phyloP scores from a whole-genome alignment of 1,140 invertebrate species.

The Bemisia tabaci region DNA sequence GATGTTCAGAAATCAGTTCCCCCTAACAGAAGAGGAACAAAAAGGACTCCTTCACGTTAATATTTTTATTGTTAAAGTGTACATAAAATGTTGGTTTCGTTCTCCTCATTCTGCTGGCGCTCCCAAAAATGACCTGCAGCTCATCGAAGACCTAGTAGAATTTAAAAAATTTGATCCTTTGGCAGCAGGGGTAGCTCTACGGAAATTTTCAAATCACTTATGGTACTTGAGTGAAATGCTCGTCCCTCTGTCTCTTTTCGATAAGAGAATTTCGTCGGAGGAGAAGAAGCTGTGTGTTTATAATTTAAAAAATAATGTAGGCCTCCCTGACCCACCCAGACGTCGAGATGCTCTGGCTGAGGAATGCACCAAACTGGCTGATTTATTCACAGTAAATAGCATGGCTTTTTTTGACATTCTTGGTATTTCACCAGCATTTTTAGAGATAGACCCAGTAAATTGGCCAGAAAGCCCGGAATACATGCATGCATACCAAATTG shows the following conservation, averaged over 20 bases:
- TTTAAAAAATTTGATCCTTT: constrained; percentile 14
- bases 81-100: constrained; percentile 14
- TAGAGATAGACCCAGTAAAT: neutral
- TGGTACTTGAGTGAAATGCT: constrained; percentile 26
- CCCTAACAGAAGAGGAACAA: constrained; percentile 8
- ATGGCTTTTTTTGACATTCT: neutral
- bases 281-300: neutral
- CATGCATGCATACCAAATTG: neutral
- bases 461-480: neutral
- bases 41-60: constrained; percentile 10
- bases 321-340: neutral
- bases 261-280: constrained; percentile 19
- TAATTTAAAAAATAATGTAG: neutral
- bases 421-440: neutral
- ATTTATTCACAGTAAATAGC: neutral
- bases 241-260: constrained; percentile 25
- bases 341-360: neutral
- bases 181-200: constrained; percentile 14
- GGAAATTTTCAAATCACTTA: constrained; percentile 15
- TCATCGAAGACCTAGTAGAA: constrained; percentile 9
- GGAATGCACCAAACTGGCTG: neutral
- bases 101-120: constrained; percentile 2
- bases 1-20: constrained; percentile 15
- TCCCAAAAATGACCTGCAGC: constrained; percentile 14
- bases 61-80: constrained; percentile 16